phyloP scores from a whole-genome alignment of 2,888 invertebrate genomes.

The Mongoloraphidia duomilia region DNA sequence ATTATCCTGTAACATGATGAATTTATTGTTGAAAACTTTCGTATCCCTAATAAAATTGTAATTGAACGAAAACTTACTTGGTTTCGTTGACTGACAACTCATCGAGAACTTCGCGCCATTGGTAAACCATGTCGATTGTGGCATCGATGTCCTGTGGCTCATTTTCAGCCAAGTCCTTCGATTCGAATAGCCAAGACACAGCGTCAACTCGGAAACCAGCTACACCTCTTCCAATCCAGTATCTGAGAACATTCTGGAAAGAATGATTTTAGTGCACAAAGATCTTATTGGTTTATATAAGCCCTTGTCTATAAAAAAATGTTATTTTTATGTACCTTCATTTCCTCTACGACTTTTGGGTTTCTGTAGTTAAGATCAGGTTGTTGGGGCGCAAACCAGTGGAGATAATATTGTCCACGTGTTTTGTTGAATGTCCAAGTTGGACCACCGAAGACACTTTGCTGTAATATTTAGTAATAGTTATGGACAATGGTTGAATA shows the following conservation, averaged over 20 bases:
- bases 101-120: conserved; percentile 40
- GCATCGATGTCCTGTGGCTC: conserved; percentile 41
- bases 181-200: conserved; percentile 36
- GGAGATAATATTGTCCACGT: conserved; percentile 59
- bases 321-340: conserved; percentile 31
- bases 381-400: conserved; percentile 53
- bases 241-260: conserved; percentile 46
- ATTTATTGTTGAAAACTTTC: no score
- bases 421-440: conserved; percentile 38
- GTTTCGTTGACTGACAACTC: conserved; percentile 26
- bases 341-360: conserved; percentile 47
- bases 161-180: conserved; percentile 21
- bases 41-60: no score
- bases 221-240: conserved; percentile 72
- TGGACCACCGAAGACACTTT: not conserved
- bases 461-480: not conserved
- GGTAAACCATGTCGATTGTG: conserved; percentile 38
- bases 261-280: no score
- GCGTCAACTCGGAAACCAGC: conserved; percentile 81
- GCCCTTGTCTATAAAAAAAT: not conserved
- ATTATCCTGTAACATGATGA: conserved; percentile 36
- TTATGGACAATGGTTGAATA: no score
- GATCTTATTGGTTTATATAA: no score
- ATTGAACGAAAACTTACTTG: conserved; percentile 16
- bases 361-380: conserved; percentile 68